Base-by-base conservation (phyloP, 2,113 vertebrate species). In the Semnopithecus entellus region DNA sequence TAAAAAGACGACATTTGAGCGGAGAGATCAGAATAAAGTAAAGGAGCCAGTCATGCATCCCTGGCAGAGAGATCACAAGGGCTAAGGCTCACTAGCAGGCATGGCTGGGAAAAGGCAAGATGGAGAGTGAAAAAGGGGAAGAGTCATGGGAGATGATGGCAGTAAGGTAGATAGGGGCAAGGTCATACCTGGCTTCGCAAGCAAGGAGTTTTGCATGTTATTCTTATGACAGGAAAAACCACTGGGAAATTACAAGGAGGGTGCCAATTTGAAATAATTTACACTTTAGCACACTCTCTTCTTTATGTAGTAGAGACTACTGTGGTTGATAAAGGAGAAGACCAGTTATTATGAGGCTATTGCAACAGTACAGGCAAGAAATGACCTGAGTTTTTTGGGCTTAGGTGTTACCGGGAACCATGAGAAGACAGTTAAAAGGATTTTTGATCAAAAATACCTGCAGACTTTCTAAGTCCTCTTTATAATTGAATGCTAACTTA, bases 401-500 rank as follows among this genome's bases (percentile, higher is more conserved):
- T 43, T 52, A 9, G 11, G 8, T 5, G 2, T 85, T 86, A 27
- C 1, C 1, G 12, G 78, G n/a, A 93, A 76, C 23, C 8, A 35
- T 4, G 1, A 73, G 45, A 50, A 96, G 30, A 68, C 6, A 59
- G 40, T 66, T 82, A 32, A 81, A 90, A 70, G 32, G 8, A 79
- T 59, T 89, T 73, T 73, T 40, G 10, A 40, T 22, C 8, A 23
- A 68, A 68, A 68, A 68, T 91, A 2, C 0, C 80, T 94, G 6
- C 45, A 55, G 32, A 66, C 17, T 80, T 81, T 20, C 64, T 27
- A 68, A 73, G 27, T 72, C 7, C 12, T 79, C 55, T 70, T 76
- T 92, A 43, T 27, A 76, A 82, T 40, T 14, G 40, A 82, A 40
- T 73, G 61, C 10, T 86, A 92, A 76, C 43, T 92, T 91, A 80